These are phyloP conservation scores for Typhlichthys eigenmanni DNA, from an alignment of 2,797 vertebrate genomes.

Conservation along the genomic window DNA sequence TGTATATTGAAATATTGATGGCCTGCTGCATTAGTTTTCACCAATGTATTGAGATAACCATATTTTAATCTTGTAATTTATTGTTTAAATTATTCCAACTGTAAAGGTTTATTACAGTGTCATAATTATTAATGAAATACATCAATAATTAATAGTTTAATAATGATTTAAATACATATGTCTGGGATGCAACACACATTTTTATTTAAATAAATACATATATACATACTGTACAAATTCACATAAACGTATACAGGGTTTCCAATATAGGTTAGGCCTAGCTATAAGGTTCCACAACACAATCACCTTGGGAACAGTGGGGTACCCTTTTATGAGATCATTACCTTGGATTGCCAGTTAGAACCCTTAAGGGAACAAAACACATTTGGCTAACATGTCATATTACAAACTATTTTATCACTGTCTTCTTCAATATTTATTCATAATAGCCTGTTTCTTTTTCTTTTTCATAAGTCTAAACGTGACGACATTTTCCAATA, in stretches of 20 bases:
- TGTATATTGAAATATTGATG: no score
- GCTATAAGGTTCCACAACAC: conserved; percentile 22
- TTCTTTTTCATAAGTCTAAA: conserved; percentile 16
- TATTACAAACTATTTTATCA: conserved; percentile 18
- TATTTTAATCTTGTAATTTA: no score
- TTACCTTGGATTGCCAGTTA: conserved; percentile 8
- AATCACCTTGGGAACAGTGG: conserved; percentile 42
- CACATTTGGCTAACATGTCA: conserved; percentile 25
- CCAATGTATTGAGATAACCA: no score
- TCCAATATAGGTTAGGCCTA: conserved; percentile 36
- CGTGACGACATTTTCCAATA: conserved; percentile 18
- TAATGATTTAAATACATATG: neutral
- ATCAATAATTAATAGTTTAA: neutral
- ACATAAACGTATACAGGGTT: conserved; percentile 34
- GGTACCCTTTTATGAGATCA: conserved; percentile 1
- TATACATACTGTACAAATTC: conserved; percentile 84
- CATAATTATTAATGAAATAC: no score
- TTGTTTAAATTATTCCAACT: no score
- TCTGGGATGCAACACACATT: conserved; percentile 42
- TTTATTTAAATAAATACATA: conserved; percentile 99
- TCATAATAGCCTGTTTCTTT: conserved; percentile 16
- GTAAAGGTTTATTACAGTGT: no score
- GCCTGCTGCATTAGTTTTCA: no score
- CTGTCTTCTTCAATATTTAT: conserved; percentile 30
- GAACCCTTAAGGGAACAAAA: conserved; percentile 20